These are phyloP conservation scores for Argyresthia albistria DNA, from an alignment of 2,888 invertebrate species.

Conservation along the genomic window DNA sequence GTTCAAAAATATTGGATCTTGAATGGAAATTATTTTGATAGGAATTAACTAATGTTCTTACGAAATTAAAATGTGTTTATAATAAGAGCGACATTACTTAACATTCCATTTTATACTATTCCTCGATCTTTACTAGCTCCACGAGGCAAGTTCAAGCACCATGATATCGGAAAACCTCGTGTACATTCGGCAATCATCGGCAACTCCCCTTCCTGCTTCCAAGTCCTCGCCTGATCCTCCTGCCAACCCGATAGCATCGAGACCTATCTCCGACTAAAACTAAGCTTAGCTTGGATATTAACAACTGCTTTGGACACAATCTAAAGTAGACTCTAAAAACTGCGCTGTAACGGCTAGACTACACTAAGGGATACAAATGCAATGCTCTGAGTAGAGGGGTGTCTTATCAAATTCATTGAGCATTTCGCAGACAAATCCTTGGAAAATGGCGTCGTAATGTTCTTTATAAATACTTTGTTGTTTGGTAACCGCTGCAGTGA, in stretches of 20 bases:
- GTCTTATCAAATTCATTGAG: conserved; percentile 5
- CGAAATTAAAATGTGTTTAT: too few relatives aligned
- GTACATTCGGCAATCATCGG: background rate
- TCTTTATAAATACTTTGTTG: conserved; percentile 1
- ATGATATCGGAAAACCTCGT: background rate
- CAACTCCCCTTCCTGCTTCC: background rate
- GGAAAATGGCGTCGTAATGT: conserved; percentile 2
- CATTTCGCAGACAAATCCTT: conserved; percentile 1
- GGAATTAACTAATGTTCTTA: too few relatives aligned
- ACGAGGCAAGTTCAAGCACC: background rate
- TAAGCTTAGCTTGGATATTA: conserved; percentile 2
- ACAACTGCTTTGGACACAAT: background rate
- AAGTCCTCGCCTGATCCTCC: background rate
- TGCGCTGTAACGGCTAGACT: too few relatives aligned
- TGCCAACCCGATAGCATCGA: background rate
- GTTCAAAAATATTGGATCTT: too few relatives aligned
- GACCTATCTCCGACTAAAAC: background rate
- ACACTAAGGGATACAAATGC: background rate
- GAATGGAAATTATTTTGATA: too few relatives aligned
- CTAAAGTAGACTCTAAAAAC: too few relatives aligned
- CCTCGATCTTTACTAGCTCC: too few relatives aligned
- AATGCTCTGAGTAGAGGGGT: background rate
- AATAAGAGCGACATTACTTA: too few relatives aligned
- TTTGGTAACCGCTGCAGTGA: background rate
- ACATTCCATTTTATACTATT: too few relatives aligned